Evolutionary conservation across 2,797 vertebrate species (phyloP).

Genomic region (Lacerta viridis): DNA sequence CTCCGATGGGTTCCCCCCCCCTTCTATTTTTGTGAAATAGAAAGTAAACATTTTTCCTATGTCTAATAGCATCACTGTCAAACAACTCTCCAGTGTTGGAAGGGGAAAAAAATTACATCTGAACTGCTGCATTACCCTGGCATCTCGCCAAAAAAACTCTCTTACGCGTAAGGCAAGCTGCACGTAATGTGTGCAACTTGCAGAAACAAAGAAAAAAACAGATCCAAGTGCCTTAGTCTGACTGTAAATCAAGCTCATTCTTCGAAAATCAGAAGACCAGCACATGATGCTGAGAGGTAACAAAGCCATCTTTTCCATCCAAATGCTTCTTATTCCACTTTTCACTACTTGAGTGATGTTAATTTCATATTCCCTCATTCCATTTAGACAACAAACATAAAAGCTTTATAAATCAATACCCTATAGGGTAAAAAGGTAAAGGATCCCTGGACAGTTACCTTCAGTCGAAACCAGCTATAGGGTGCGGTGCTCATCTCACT

Average conservation of each 20-base stretch:
- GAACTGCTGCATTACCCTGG: conserved; percentile 7
- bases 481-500: too few relatives aligned
- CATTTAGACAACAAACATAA: background rate
- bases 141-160: background rate
- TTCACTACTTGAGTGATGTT: background rate
- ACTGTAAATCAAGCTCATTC: conserved; percentile 5
- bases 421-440: too few relatives aligned
- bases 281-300: background rate
- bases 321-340: background rate
- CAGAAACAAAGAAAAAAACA: conserved; percentile 6
- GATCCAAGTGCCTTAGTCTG: background rate
- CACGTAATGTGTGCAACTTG: background rate
- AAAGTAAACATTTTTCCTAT: conserved; percentile 28
- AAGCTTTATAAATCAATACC: too few relatives aligned
- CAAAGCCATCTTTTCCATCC: background rate
- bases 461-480: too few relatives aligned
- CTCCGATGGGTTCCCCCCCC: background rate
- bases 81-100: background rate
- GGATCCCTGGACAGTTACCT: too few relatives aligned
- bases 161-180: background rate
- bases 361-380: background rate
- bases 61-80: conserved; percentile 14
- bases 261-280: conserved; percentile 13
- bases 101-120: background rate
- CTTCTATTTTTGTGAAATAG: conserved; percentile 15